Percentiles rank a stretch among this genome's conserved stretches.
These are phyloP conservation scores for Drosophila grimshawi DNA, from an alignment of 1,140 invertebrate species.

Conservation along the genomic window DNA sequence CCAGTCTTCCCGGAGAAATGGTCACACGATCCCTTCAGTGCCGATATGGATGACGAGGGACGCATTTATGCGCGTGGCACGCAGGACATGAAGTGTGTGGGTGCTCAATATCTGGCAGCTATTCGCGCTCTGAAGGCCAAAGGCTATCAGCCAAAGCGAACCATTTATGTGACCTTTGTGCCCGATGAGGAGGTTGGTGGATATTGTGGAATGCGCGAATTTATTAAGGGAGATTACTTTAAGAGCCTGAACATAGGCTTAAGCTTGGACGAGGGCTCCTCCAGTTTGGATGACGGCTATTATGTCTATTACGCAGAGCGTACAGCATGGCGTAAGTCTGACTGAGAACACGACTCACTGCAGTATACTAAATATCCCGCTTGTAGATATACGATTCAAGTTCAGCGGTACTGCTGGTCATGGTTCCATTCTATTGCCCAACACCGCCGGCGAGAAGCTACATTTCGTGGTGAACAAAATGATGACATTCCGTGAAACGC, in stretches of 20 bases:
- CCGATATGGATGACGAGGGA: constrained; percentile 90
- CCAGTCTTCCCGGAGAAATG: constrained; percentile 89
- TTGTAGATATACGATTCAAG: constrained; percentile 83
- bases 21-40: constrained; percentile 89
- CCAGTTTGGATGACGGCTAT: constrained; percentile 87
- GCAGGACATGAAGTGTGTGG: constrained; percentile 87
- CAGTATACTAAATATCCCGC: constrained; percentile 85
- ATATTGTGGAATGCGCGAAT: constrained; percentile 91
- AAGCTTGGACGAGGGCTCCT: constrained; percentile 93
- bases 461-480: constrained; percentile 91
- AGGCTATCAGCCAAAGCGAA: constrained; percentile 87
- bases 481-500: constrained; percentile 89
- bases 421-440: constrained; percentile 92
- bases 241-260: constrained; percentile 94
- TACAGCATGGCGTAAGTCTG: constrained; percentile 87
- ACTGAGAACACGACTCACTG: not conserved
- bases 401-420: constrained; percentile 93
- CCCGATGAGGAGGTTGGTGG: constrained; percentile 98
- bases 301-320: constrained; percentile 92
- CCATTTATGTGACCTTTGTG: constrained; percentile 92
- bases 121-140: constrained; percentile 87
- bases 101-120: constrained; percentile 87
- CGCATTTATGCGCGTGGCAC: constrained; percentile 92
- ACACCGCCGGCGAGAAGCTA: constrained; percentile 94
- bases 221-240: constrained; percentile 91